Percentiles rank a stretch among this genome's conserved stretches.
phyloP scores from a whole-genome alignment of 2,888 invertebrate genomes.

The Morpho helenor region DNA sequence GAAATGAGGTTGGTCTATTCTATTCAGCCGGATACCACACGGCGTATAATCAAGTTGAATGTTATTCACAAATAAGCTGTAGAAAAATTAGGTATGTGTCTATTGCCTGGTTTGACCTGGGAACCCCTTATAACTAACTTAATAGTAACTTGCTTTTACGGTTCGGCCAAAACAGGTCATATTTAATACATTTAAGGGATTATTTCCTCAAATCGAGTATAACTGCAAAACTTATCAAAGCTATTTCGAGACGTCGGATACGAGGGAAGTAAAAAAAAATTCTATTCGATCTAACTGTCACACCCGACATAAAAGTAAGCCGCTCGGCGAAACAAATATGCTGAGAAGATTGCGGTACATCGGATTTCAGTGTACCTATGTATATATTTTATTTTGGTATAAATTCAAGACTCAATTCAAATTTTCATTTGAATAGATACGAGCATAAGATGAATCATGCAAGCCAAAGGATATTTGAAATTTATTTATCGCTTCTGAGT shows the following conservation, averaged over 20 bases:
- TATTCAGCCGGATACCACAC: no score
- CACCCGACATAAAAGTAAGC: slow-evolving; percentile 51
- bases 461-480: slow-evolving; percentile 22
- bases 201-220: background rate
- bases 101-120: no score
- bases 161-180: no score
- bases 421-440: slow-evolving; percentile 13
- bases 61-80: no score
- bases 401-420: slow-evolving; percentile 10
- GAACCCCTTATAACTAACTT: no score
- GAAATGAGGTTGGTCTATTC: no score
- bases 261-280: slow-evolving; percentile 60
- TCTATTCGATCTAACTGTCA: slow-evolving; percentile 56
- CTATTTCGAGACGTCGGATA: slow-evolving; percentile 55
- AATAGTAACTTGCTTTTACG: no score
- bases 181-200: no score
- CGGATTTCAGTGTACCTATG: slow-evolving; percentile 3
- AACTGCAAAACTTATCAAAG: slow-evolving; percentile 14
- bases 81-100: no score
- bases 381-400: slow-evolving; percentile 4
- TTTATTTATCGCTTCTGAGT: slow-evolving; percentile 38
- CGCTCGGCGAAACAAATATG: slow-evolving; percentile 48
- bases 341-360: slow-evolving; percentile 9
- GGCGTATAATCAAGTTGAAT: no score
- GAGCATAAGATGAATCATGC: slow-evolving; percentile 17